These are phyloP conservation scores for Melanotaenia parkinsoni DNA, from an alignment of 2,797 vertebrate species.

Conservation along the genomic window DNA sequence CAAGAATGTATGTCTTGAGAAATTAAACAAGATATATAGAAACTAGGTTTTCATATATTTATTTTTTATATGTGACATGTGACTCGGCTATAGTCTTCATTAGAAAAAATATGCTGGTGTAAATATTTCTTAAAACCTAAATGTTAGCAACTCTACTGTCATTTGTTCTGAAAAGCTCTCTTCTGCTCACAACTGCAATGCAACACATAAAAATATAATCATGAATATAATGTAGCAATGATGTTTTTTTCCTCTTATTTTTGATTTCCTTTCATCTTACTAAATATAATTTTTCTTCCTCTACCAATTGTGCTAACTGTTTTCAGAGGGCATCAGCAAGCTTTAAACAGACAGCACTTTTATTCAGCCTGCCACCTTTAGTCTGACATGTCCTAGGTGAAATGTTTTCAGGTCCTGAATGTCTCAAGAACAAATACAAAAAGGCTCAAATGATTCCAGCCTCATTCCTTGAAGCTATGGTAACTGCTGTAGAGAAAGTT, in stretches of 20 bases:
- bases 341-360: conserved; percentile 46
- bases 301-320: neutral
- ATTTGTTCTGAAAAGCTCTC: neutral
- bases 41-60: too few relatives aligned
- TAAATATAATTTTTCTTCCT: neutral
- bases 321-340: neutral
- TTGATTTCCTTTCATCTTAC: neutral
- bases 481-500: conserved; percentile 60
- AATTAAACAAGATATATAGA: too few relatives aligned
- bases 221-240: neutral
- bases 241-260: neutral
- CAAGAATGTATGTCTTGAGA: too few relatives aligned
- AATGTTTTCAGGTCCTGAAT: conserved; percentile 52
- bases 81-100: neutral
- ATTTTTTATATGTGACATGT: neutral
- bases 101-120: neutral
- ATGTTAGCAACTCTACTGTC: neutral
- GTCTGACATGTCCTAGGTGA: conserved; percentile 34
- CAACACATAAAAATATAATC: neutral
- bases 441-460: conserved; percentile 55
- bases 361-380: conserved; percentile 45
- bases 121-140: neutral
- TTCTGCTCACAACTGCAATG: neutral
- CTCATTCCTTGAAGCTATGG: conserved; percentile 66
- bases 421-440: conserved; percentile 59